A percentile compares a stretch with the other conserved stretches of the same genome.
Conservation (phyloP, 1,140 invertebrate species). For the Nasonia giraulti region DNA sequence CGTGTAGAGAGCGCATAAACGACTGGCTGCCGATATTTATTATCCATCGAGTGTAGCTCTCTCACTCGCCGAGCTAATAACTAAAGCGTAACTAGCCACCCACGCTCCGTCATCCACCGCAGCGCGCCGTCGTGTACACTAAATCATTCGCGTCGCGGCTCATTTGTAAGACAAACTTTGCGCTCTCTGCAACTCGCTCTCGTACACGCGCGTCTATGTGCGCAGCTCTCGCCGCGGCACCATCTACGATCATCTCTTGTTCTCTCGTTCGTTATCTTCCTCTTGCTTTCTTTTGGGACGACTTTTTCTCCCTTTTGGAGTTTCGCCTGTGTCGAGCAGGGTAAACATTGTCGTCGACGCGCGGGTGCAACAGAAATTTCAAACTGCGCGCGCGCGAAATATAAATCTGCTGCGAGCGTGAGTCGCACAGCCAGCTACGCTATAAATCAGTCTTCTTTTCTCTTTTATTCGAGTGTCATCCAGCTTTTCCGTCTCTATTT, state of each 20-base stretch:
- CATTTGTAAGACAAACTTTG: constrained; percentile 73
- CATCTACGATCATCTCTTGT: constrained; percentile 41
- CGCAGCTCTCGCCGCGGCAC: neutral
- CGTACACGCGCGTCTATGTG: neutral
- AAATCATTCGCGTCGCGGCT: constrained; percentile 72
- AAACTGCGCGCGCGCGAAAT: neutral
- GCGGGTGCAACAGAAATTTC: neutral
- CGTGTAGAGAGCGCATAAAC: neutral
- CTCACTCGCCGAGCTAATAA: constrained; percentile 55
- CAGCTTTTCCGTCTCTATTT: constrained; percentile 21
- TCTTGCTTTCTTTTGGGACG: constrained; percentile 21
- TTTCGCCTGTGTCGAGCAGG: neutral
- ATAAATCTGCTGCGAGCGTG: neutral
- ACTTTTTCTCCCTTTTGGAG: neutral
- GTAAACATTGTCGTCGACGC: neutral
- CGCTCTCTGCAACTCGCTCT: constrained; percentile 46
- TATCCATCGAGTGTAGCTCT: constrained; percentile 34
- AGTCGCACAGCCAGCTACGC: neutral
- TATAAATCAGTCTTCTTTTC: constrained; percentile 22
- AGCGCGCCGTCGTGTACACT: constrained; percentile 53
- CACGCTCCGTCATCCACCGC: constrained; percentile 58
- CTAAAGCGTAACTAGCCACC: constrained; percentile 65
- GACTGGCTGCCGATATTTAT: constrained; percentile 42
- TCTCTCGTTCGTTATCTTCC: constrained; percentile 50
- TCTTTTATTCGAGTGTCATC: neutral